These are phyloP conservation scores for Condylura cristata DNA, from an alignment of 2,113 vertebrate species.

Conservation along the genomic window DNA sequence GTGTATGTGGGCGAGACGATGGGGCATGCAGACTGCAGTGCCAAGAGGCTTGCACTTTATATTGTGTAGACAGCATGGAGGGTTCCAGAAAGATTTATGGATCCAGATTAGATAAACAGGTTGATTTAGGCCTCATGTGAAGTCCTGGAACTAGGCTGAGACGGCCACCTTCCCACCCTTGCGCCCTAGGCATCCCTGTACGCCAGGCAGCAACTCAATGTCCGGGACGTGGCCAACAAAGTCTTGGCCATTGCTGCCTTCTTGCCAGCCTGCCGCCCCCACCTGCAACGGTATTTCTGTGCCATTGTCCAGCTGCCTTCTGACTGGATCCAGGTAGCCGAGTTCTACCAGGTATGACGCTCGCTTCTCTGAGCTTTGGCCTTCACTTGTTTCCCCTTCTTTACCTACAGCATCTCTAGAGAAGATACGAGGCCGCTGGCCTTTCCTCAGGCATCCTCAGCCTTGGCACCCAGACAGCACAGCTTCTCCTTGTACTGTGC, in stretches of 20 bases:
- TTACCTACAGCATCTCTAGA: not conserved
- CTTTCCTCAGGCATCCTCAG: not conserved
- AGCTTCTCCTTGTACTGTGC: not conserved
- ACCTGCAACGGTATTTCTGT: constrained; percentile 91
- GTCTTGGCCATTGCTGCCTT: constrained; percentile 89
- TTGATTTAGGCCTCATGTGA: not conserved
- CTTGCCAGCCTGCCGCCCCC: constrained; percentile 84
- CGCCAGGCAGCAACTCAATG: constrained; percentile 91
- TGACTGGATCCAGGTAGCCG: constrained; percentile 92
- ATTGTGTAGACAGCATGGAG: not conserved
- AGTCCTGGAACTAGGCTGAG: not conserved
- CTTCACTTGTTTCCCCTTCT: not conserved
- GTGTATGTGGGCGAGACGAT: not conserved
- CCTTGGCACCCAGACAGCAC: not conserved
- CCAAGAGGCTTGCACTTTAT: not conserved
- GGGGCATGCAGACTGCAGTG: not conserved
- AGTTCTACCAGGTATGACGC: constrained; percentile 84
- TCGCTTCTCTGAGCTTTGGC: not conserved
- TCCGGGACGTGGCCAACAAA: constrained; percentile 92
- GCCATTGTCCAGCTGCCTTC: constrained; percentile 91
- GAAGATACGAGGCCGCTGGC: not conserved
- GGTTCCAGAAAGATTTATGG: not conserved
- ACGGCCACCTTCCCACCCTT: not conserved
- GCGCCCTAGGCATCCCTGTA: constrained; percentile 90
- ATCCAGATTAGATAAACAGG: not conserved